phyloP scores from a whole-genome alignment of 2,113 vertebrate species.

The Gnathonemus echidnorhynchus region DNA sequence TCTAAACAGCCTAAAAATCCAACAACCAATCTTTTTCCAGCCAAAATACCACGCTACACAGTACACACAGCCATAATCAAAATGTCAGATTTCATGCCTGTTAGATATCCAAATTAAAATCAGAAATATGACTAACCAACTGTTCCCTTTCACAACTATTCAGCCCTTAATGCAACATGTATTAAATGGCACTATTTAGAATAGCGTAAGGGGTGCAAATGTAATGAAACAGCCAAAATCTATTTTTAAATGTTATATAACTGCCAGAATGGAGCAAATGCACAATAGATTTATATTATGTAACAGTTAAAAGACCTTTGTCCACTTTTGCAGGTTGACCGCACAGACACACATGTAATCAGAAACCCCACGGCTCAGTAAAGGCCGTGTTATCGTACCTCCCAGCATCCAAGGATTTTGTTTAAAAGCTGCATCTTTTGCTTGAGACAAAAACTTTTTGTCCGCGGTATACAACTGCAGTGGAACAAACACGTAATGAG shows the following conservation, averaged over 20 bases:
- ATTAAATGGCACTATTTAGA: background rate
- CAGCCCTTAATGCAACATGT: background rate
- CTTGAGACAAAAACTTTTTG: background rate
- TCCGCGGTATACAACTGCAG: background rate
- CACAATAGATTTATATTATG: background rate
- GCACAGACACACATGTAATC: background rate
- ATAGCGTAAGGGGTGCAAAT: background rate
- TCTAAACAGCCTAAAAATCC: background rate
- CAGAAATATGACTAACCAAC: background rate
- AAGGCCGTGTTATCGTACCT: background rate
- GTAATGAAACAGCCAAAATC: background rate
- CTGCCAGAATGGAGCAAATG: background rate
- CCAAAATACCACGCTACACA: background rate
- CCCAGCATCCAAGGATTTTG: background rate
- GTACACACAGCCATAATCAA: background rate
- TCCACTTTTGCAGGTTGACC: background rate
- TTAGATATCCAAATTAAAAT: background rate
- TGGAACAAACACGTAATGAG: background rate
- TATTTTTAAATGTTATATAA: background rate
- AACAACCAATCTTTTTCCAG: background rate
- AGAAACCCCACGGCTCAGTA: background rate
- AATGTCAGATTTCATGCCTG: background rate
- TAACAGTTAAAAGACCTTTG: background rate
- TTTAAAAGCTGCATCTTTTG: background rate
- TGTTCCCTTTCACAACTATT: background rate